These are phyloP conservation scores for Sebastes jordani DNA, from an alignment of 2,797 vertebrate genomes.

Conservation along the genomic window DNA sequence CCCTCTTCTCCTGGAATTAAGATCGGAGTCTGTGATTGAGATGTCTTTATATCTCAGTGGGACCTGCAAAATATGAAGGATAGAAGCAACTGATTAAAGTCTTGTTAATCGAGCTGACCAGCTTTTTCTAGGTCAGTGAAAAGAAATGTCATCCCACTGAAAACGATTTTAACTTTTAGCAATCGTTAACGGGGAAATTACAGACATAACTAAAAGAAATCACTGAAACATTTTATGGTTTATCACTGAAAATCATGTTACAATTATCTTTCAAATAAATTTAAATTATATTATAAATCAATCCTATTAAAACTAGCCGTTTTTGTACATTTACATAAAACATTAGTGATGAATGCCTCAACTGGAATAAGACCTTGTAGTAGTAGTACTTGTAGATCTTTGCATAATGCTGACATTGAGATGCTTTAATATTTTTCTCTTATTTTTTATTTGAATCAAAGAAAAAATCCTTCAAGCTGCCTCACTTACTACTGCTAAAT, in stretches of 20 bases:
- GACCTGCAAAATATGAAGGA: neutral
- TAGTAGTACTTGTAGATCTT: neutral
- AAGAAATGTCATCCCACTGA: neutral
- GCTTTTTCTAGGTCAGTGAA: neutral
- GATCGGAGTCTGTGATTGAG: neutral
- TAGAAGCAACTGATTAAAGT: neutral
- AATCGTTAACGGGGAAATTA: neutral
- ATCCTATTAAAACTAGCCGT: neutral
- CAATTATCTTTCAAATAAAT: too few relatives aligned
- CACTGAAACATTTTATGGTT: too few relatives aligned
- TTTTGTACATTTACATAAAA: neutral
- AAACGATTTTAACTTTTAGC: neutral
- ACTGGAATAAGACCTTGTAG: neutral
- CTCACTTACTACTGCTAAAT: too few relatives aligned
- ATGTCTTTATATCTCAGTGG: conserved; percentile 1
- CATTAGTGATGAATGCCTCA: neutral
- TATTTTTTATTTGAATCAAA: too few relatives aligned
- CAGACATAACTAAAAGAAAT: neutral
- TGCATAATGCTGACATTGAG: neutral
- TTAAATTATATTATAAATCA: neutral
- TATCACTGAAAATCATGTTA: too few relatives aligned
- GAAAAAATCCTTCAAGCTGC: too few relatives aligned
- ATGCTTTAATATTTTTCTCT: too few relatives aligned
- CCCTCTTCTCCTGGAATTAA: neutral
- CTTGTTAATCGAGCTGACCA: neutral